Evolutionary conservation across 2,797 vertebrate genomes (phyloP).

Genomic region (Erpetoichthys calabaricus): DNA sequence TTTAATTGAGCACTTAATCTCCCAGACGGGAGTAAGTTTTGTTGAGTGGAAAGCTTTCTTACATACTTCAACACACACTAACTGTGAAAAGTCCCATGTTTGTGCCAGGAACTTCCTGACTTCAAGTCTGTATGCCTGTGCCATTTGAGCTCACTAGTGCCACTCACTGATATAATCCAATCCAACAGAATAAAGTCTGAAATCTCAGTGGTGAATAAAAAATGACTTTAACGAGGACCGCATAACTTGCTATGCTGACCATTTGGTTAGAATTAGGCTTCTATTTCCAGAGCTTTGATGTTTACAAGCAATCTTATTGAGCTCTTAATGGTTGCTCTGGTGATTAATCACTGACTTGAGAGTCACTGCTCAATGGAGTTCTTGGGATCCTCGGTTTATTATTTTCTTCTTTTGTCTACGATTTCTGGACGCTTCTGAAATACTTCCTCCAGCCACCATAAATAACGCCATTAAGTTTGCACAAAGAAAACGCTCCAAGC

Average conservation of each 20-base stretch:
- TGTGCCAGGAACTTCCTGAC: no score
- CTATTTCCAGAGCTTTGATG: constrained; percentile 38
- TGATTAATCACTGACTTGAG: constrained; percentile 55
- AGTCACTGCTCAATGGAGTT: constrained; percentile 44
- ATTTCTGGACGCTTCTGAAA: constrained; percentile 63
- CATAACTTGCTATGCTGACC: constrained; percentile 18
- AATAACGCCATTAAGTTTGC: constrained; percentile 63
- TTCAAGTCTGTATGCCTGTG: no score
- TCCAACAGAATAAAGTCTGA: no score
- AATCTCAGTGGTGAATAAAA: no score
- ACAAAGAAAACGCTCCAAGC: constrained; percentile 55
- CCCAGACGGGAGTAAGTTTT: no score
- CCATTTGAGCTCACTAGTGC: no score
- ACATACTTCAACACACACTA: no score
- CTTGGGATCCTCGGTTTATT: constrained; percentile 42
- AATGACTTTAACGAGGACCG: no score
- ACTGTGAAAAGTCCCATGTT: no score
- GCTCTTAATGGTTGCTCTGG: constrained; percentile 61
- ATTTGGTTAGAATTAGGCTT: constrained; percentile 36
- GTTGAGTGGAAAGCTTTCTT: no score
- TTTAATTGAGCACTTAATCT: no score
- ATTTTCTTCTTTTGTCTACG: constrained; percentile 59
- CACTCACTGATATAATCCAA: no score
- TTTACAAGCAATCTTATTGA: constrained; percentile 57
- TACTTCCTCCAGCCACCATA: constrained; percentile 49